These are phyloP conservation scores for Incurvaria masculella DNA, from an alignment of 2,888 invertebrate species.

Conservation along the genomic window DNA sequence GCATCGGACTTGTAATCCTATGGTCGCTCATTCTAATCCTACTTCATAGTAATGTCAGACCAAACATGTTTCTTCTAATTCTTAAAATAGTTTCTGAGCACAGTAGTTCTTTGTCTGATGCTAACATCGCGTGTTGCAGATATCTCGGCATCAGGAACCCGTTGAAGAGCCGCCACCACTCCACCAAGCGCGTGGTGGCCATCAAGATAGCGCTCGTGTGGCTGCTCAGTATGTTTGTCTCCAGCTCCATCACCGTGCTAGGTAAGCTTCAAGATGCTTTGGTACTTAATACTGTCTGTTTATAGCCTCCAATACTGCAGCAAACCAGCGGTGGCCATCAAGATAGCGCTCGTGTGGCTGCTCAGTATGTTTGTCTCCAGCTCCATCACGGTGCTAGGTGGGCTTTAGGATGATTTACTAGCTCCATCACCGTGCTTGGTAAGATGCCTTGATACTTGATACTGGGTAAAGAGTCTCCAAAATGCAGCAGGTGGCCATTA, in stretches of 20 bases:
- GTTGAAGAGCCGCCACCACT: conserved; percentile 78
- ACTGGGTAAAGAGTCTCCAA: too few relatives aligned
- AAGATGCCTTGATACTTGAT: too few relatives aligned
- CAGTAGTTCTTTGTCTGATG: background rate
- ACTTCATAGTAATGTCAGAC: too few relatives aligned
- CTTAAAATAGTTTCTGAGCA: conserved; percentile 2
- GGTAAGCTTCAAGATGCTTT: conserved; percentile 67
- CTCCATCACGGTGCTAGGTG: conserved; percentile 81
- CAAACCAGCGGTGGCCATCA: conserved; percentile 76
- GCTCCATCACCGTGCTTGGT: too few relatives aligned
- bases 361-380: conserved; percentile 86
- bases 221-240: conserved; percentile 86
- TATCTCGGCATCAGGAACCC: conserved; percentile 90
- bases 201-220: conserved; percentile 91
- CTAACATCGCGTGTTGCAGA: conserved; percentile 30
- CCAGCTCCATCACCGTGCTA: conserved; percentile 79
- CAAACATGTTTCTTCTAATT: too few relatives aligned
- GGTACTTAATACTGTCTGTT: too few relatives aligned
- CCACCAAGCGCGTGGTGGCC: conserved; percentile 77
- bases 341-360: conserved; percentile 91
- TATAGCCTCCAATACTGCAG: conserved; percentile 83
- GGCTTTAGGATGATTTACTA: too few relatives aligned
- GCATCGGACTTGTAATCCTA: too few relatives aligned
- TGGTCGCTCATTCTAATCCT: too few relatives aligned
- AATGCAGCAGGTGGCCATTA: too few relatives aligned